Base-by-base conservation (phyloP, 1,140 invertebrate species). In the Drosophila oshimai region DNA sequence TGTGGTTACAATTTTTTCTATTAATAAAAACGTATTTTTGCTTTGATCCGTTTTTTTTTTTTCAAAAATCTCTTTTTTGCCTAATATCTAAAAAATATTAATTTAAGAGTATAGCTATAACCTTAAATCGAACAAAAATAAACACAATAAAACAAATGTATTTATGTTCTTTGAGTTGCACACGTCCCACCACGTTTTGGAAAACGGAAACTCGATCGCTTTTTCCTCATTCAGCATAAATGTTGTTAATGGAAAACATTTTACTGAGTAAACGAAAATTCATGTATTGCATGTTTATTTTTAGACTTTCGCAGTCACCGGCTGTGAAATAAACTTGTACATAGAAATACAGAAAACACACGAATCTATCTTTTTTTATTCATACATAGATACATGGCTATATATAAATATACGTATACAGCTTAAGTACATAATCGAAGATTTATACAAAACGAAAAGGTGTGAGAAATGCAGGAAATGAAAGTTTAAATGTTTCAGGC, bases 201-300 rank as follows among this genome's bases (percentile, higher is more conserved):
- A 87, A 76, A 41, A 65, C 47, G 44, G 81, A 86, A 86, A 86
- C 70, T 81, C 65, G 81, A 86, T 86, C 73, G 46, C 64, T 31
- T 58, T 39, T 58, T 31, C 24, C 57, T 65, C 62, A 51, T 46
- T 74, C 46, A 54, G 39, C 57, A 74, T 65, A 49, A 74, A 74
- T 51, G 37, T 58, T 79, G 42, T 64, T 58, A 72, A 86, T 79
- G 65, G 79, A 83, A 78, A 74, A 69, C 37, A 70, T 53, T 73
- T 73, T 55, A 74, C 68, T 44, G 69, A 45, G 72, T 34, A 61
- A 72, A 71, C 33, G 68, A 86, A 68, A 39, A 62, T 72, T 74
- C 62, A 86, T 81, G 74, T 86, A 73, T 62, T 86, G 73, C 41
- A 41, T 47, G 51, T 86, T 72, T 84, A 84, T 84, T 84, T 84